Evolutionary conservation across 2,888 invertebrate genomes (phyloP).

Genomic region (Tenthredo scrophulariae): DNA sequence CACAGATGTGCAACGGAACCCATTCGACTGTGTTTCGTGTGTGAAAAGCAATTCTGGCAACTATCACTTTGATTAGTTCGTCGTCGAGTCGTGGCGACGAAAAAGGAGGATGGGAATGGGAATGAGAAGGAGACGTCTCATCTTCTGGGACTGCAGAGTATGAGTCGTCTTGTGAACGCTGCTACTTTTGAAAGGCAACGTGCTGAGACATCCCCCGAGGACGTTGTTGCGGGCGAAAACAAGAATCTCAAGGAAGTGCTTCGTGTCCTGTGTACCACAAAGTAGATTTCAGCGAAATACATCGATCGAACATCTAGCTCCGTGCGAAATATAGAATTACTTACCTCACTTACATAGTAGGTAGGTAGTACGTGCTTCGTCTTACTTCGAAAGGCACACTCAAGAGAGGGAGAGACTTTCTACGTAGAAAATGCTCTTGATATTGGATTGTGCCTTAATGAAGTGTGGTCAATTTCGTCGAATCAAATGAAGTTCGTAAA

Average conservation of each 20-base stretch:
- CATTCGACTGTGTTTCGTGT: neutral
- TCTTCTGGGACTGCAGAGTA: slow-evolving; percentile 24
- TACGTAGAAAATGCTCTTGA: neutral
- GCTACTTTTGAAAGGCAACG: slow-evolving; percentile 30
- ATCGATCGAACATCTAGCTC: slow-evolving; percentile 6
- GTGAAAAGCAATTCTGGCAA: slow-evolving; percentile 41
- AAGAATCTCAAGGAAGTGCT: slow-evolving; percentile 46
- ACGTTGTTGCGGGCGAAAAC: slow-evolving; percentile 35
- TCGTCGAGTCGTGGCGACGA: slow-evolving; percentile 30
- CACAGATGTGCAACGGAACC: neutral
- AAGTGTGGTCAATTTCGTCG: neutral
- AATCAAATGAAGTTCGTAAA: neutral
- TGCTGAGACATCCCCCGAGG: slow-evolving; percentile 43
- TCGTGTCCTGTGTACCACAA: slow-evolving; percentile 35
- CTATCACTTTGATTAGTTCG: slow-evolving; percentile 51
- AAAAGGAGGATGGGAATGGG: neutral
- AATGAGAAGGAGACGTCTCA: slow-evolving; percentile 15
- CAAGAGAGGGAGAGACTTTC: neutral
- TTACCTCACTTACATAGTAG: neutral
- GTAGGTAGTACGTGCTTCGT: slow-evolving; percentile 5
- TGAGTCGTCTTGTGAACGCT: slow-evolving; percentile 16
- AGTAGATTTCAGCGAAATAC: slow-evolving; percentile 33
- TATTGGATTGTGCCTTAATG: neutral
- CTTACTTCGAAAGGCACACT: neutral
- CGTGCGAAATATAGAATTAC: slow-evolving; percentile 19